Evolutionary conservation across 2,113 vertebrate genomes (phyloP).

Genomic region (Pithys albifrons): DNA sequence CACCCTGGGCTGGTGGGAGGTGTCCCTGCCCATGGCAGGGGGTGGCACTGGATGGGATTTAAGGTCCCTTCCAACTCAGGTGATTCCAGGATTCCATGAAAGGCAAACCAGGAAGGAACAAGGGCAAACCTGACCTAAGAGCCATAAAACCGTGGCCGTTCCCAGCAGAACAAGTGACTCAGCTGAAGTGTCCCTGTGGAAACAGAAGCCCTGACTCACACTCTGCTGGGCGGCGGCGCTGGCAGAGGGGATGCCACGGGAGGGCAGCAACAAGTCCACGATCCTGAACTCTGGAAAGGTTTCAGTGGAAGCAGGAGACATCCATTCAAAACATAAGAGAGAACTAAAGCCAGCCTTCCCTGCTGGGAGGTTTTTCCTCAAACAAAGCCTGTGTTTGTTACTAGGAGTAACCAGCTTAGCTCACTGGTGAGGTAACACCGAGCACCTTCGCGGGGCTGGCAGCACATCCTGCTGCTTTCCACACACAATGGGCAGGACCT

Average conservation of each 20-base stretch:
- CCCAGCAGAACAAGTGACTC: constrained; percentile 7
- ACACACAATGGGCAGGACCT: constrained; percentile 32
- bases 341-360: not conserved
- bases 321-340: not conserved
- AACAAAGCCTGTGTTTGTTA: not conserved
- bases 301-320: not conserved
- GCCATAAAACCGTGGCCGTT: not conserved
- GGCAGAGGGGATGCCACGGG: not conserved
- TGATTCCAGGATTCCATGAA: not conserved
- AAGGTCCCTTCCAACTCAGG: not conserved
- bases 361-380: not conserved
- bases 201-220: not conserved
- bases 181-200: not conserved
- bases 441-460: not conserved
- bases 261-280: not conserved
- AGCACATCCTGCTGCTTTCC: constrained; percentile 48
- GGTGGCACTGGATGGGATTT: accelerated
- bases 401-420: not conserved
- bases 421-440: not conserved
- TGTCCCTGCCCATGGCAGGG: not conserved
- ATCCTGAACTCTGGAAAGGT: not conserved
- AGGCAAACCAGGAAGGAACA: not conserved
- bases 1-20: accelerated
- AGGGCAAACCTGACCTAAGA: not conserved
- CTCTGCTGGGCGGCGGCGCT: not conserved